Conservation (phyloP, 2,888 invertebrate species). For the Dryobotodes eremita region DNA sequence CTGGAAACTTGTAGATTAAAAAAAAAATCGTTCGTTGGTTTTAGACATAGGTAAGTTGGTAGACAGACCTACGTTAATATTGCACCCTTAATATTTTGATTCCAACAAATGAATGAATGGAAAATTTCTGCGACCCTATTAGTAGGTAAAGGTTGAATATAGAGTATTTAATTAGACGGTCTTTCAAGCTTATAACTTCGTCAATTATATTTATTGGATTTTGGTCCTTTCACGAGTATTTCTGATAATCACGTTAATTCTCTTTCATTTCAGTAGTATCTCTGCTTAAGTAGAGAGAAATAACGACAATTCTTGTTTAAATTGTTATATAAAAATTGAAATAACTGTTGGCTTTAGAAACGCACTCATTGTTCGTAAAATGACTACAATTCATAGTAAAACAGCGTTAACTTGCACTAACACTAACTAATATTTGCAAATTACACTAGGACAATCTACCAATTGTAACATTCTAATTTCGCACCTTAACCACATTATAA, state of each 20-base stretch:
- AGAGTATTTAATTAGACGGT: conserved; percentile 21
- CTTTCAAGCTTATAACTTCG: conserved; percentile 18
- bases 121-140: conserved; percentile 7
- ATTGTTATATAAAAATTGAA: background rate
- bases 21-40: too few species aligned
- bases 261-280: background rate
- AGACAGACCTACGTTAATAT: background rate
- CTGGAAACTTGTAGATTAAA: background rate
- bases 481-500: background rate
- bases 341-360: background rate
- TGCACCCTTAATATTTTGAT: background rate
- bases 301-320: background rate
- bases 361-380: background rate
- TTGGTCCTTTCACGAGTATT: background rate
- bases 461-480: conserved; percentile 5
- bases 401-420: background rate
- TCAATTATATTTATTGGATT: conserved; percentile 22
- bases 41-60: background rate
- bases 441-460: background rate
- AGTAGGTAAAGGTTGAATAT: conserved; percentile 17
- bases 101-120: background rate
- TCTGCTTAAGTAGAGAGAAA: background rate
- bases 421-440: background rate
- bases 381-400: background rate
- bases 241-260: background rate